Evolutionary conservation across 2,888 invertebrate species (phyloP), one percentile per base, ranked within the genome.

Genomic region (Mylabris sibirica): DNA sequence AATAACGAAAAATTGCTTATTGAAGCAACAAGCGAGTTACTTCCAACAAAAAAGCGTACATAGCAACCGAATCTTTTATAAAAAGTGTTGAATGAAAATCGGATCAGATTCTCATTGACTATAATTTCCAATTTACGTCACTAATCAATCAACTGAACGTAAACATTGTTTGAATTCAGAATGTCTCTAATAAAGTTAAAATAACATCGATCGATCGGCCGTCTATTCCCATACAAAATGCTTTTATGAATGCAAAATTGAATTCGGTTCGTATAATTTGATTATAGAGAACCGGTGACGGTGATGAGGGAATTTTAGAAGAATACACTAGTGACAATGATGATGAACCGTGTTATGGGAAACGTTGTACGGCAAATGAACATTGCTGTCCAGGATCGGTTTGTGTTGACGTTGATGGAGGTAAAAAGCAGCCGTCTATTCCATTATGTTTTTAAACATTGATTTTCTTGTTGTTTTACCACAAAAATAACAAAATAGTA

Each of bases 351-450:
- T 95, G 95, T 84, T 93, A 93, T 81, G 92, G 91, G 74, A 89
- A 89, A 63, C 90, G 89, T 22, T 96, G 95, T 80, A 88, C 89
- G 3, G 88, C 90, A 72, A 95, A 94, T 80, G 94, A 94, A 20
- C 91, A 94, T 81, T 96, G 95, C 84, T 96, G 95, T 85, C 91
- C 93, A 0, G 93, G 92, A 12, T 90, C 91, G 14, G 89, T 95
- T 67, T 96, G 95, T 83, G 89, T 91, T 41, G 88, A 88, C 79
- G 87, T 89, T 59, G 90, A 90, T 78, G 90, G 89, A 83, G 88
- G 91, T 90, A 85, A 87, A 84, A 14, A 20, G 59, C 60, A 9
- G 24, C 44, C 38, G 59, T 2, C 38, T 57, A 67, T 63, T 44
- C n/a, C 60, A 38, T 53, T 59, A 64, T 63, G 67, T 67, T 64